Evolutionary conservation across 1,140 invertebrate species (phyloP).

Genomic region (Heliconius melpomene): DNA sequence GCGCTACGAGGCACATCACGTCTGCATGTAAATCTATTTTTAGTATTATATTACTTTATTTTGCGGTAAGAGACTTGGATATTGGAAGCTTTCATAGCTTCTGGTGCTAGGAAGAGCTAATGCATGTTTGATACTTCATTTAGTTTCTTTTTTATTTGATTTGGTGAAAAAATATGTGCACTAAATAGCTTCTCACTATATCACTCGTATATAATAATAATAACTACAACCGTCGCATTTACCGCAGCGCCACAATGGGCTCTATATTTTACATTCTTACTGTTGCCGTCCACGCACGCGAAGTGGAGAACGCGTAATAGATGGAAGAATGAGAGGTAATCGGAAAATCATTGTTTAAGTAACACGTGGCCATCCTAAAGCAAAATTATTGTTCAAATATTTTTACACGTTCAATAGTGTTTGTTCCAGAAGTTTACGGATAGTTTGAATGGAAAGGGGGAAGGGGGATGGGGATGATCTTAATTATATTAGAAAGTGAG

Average conservation of each 20-base stretch:
- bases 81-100: background rate
- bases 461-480: conserved; percentile 27
- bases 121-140: too few relatives aligned
- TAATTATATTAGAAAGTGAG: conserved; percentile 32
- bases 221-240: too few relatives aligned
- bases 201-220: too few relatives aligned
- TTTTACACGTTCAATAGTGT: conserved; percentile 2
- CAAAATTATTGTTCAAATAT: background rate
- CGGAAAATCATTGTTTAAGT: background rate
- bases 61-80: background rate
- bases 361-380: background rate
- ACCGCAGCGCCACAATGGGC: too few relatives aligned
- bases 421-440: conserved; percentile 16
- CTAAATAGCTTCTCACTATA: too few relatives aligned
- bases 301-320: too few relatives aligned
- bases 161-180: too few relatives aligned
- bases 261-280: too few relatives aligned
- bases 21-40: conserved; percentile 11
- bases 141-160: too few relatives aligned
- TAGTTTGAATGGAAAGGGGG: conserved; percentile 11
- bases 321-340: background rate
- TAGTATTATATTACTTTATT: background rate
- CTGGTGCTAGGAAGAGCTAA: background rate
- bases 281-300: too few relatives aligned
- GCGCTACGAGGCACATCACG: conserved; percentile 17